Evolutionary conservation across 2,113 vertebrate genomes (phyloP).

Genomic region (Podilymbus podiceps): DNA sequence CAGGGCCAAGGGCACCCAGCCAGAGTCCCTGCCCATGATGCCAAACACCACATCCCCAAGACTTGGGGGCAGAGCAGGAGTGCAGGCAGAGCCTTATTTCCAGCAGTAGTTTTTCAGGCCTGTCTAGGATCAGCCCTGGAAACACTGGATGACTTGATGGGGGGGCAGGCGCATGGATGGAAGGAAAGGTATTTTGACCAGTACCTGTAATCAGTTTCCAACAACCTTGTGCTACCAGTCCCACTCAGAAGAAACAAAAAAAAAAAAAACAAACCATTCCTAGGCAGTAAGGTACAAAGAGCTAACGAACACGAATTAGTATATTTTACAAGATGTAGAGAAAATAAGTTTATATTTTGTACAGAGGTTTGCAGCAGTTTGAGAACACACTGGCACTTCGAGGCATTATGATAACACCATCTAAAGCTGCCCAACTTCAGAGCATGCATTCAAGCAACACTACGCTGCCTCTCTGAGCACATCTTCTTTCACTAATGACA

Average conservation of each 20-base stretch:
- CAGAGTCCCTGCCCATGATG: accelerated
- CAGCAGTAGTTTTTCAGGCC: not conserved
- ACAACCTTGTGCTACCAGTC: not conserved
- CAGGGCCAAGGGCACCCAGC: not conserved
- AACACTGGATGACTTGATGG: not conserved
- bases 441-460: not conserved
- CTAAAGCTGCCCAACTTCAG: not conserved
- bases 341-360: not conserved
- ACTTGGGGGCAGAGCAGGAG: accelerated
- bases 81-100: not conserved
- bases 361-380: not conserved
- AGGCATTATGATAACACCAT: not conserved
- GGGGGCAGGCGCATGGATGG: accelerated
- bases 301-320: not conserved
- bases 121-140: not conserved
- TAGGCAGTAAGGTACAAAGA: not conserved
- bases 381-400: not conserved
- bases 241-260: not conserved
- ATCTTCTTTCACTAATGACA: not conserved
- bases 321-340: not conserved
- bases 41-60: not conserved
- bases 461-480: not conserved
- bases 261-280: no score
- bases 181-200: not conserved
- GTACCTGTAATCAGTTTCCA: not conserved